Conservation (phyloP, 64 coral and sea anemone genomes). For the Acropora tenuis region DNA sequence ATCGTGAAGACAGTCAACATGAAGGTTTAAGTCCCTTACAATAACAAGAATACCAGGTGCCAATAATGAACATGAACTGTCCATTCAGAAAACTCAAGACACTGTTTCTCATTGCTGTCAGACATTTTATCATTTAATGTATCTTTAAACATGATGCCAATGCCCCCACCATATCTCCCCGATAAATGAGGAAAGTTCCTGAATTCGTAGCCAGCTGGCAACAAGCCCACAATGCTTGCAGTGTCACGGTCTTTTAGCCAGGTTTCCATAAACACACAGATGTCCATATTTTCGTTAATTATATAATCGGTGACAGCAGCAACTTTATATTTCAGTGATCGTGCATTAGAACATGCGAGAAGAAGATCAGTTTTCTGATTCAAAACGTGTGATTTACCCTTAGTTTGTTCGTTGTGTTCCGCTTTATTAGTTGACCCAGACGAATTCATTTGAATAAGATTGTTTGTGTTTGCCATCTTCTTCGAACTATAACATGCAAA, state of each 20-base stretch:
- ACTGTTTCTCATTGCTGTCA: constrained; percentile 54
- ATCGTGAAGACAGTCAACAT: too few relatives aligned
- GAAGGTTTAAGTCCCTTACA: too few relatives aligned
- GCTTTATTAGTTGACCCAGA: too few relatives aligned
- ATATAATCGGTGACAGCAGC: neutral
- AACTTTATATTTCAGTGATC: constrained; percentile 1
- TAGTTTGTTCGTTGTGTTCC: too few relatives aligned
- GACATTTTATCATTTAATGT: constrained; percentile 19
- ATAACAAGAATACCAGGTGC: too few relatives aligned
- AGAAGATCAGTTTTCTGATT: too few relatives aligned
- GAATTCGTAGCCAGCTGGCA: neutral
- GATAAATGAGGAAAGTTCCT: neutral
- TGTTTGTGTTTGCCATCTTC: too few relatives aligned
- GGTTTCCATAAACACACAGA: neutral
- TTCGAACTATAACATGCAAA: too few relatives aligned
- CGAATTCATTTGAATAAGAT: too few relatives aligned
- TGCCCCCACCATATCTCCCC: constrained; percentile 39
- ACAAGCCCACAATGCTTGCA: constrained; percentile 24
- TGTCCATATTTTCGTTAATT: neutral
- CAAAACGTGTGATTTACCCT: too few relatives aligned
- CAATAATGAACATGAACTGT: neutral
- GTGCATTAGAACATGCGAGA: neutral
- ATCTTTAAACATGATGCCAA: constrained; percentile 39
- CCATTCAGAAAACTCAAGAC: constrained; percentile 62
- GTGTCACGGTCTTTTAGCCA: constrained; percentile 17